Conservation (phyloP, 2,888 invertebrate species). For the Sepiola atlantica region DNA sequence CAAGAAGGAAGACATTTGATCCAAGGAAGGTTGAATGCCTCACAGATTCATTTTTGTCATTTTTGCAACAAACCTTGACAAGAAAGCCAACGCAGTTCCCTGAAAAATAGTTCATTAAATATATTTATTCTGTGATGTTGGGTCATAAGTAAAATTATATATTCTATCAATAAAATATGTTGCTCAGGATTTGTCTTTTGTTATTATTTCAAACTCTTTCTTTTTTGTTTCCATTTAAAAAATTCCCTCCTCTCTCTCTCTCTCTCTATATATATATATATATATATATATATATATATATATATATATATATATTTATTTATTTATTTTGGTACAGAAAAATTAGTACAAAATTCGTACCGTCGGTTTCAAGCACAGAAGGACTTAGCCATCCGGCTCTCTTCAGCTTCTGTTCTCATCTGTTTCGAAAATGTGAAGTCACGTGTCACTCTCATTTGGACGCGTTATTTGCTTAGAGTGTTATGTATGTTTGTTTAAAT, state of each 20-base stretch:
- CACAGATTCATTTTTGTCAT: constrained; percentile 8
- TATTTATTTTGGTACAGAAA: too few species aligned
- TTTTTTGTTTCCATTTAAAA: neutral
- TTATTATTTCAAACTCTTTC: neutral
- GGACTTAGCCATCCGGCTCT: too few species aligned
- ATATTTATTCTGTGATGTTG: constrained; percentile 61
- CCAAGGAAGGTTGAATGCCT: neutral
- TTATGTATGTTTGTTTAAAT: too few species aligned
- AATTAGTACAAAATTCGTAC: too few species aligned
- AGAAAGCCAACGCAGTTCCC: constrained; percentile 40
- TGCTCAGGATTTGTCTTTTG: constrained; percentile 45
- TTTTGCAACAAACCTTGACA: neutral
- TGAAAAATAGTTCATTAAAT: constrained; percentile 46
- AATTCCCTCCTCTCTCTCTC: neutral
- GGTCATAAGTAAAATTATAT: constrained; percentile 63
- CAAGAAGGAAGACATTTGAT: neutral
- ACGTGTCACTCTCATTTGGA: too few species aligned
- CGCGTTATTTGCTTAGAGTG: too few species aligned
- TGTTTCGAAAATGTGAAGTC: too few species aligned
- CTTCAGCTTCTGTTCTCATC: too few species aligned
- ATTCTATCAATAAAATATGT: constrained; percentile 66
- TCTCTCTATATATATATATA: too few species aligned
- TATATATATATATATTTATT: too few species aligned
- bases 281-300: too few species aligned
- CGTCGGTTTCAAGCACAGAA: too few species aligned